Evolutionary conservation across 2,888 invertebrate species (phyloP), one percentile per base, ranked within the genome.

Genomic region (Portevinia maculata): DNA sequence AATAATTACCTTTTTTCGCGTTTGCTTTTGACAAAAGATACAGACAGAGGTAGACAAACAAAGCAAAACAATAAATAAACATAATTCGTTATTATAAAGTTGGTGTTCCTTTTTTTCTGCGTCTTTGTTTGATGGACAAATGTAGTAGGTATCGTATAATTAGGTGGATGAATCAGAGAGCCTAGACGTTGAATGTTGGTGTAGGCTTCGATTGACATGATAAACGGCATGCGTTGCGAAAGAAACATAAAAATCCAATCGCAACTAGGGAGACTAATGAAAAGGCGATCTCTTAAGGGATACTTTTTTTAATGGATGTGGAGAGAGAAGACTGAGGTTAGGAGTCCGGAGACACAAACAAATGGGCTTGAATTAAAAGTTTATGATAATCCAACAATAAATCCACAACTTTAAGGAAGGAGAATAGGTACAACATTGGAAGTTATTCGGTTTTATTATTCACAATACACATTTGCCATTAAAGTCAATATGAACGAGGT

Each of bases 101-200:
- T 53, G 62, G 48, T 11, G 34, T 57, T 13, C 28, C 15, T 28
- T 6, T 41, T 37, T 67, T 32, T 44, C 64, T 59, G 81, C 52
- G 75, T 79, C 81, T 81, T 71, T 70, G 81, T 81, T 70, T 70
- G 81, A 76, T 76, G 70, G 81, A 57, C 64, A 71, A 71, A 24
- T 24, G 24, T 24, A 3, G 24, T 24, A 24, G 24, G n/a, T 24
- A 3, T 24, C 37, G 70, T 65, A 76, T 76, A 81, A 81, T 81
- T 81, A 81, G 59, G 62, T 64, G 79, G 70, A 76, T 71, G 70
- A 76, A 70, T 70, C 81, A 65, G 13, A 50, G 17, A 37, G 52
- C 28, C 57, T 59, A 79, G 69, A 69, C 37, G 62, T 62, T 74
- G 69, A 74, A 69, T 55, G 74, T 74, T 62, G 50, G 24, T 64